Conservation (phyloP, 2,113 vertebrate species). For the Phalacrocorax carbo region DNA sequence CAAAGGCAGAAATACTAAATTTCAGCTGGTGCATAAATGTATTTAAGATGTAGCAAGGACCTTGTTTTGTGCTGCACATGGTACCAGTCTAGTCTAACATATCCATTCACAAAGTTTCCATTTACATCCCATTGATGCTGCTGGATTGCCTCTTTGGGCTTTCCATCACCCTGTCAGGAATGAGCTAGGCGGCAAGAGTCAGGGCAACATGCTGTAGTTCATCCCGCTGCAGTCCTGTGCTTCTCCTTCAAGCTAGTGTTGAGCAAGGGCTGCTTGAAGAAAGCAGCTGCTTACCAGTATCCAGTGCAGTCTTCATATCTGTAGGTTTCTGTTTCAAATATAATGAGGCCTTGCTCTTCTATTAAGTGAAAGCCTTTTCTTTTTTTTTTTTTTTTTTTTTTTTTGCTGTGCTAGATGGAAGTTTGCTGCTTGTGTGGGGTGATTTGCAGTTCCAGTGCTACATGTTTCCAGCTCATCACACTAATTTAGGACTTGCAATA, state of each 20-base stretch:
- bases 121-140: neutral
- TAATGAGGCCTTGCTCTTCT: neutral
- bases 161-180: neutral
- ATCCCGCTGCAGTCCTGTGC: accelerated
- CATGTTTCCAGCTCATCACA: neutral
- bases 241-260: neutral
- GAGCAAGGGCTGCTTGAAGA: neutral
- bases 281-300: neutral
- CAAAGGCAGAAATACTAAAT: neutral
- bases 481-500: neutral
- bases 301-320: neutral
- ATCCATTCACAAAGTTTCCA: neutral
- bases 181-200: neutral
- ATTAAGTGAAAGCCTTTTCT: neutral
- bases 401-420: neutral
- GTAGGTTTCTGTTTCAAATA: neutral
- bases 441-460: neutral
- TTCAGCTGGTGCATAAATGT: neutral
- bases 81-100: neutral
- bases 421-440: neutral
- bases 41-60: neutral
- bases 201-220: neutral
- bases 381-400: neutral
- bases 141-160: neutral
- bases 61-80: neutral